Evolutionary conservation across 2,113 vertebrate species (phyloP).

Genomic region (Otocyon megalotis): DNA sequence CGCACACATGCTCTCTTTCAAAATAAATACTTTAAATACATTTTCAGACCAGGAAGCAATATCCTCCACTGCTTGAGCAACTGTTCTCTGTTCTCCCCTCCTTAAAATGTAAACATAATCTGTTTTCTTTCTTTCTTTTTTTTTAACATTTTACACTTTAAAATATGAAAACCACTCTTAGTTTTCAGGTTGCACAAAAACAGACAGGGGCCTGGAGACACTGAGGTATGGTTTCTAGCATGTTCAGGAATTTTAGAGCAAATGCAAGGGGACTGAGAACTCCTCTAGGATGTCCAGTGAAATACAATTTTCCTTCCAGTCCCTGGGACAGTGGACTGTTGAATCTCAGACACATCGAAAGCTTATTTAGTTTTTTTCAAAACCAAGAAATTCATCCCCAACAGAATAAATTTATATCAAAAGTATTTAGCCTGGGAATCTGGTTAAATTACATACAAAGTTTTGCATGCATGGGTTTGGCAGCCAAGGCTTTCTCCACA

Average conservation of each 20-base stretch:
- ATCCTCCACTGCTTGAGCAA: neutral
- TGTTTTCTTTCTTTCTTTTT: neutral
- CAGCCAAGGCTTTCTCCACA: neutral
- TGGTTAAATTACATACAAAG: neutral
- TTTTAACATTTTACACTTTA: neutral
- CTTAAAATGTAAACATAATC: neutral
- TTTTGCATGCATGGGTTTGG: neutral
- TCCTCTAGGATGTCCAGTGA: neutral
- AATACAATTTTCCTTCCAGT: neutral
- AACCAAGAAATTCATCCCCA: neutral
- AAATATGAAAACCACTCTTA: neutral
- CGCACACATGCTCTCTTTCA: no score
- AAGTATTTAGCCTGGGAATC: neutral
- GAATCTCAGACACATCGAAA: neutral
- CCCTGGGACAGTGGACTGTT: neutral
- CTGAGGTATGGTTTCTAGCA: rapidly evolving
- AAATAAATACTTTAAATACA: no score
- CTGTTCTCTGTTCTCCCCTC: neutral
- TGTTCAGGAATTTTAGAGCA: neutral
- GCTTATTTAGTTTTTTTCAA: neutral
- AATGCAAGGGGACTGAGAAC: neutral
- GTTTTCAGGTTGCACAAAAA: neutral
- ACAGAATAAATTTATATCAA: neutral
- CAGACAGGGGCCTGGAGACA: neutral
- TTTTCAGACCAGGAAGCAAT: neutral